phyloP scores from a whole-genome alignment of 2,888 invertebrate genomes.

The Chorisops tibialis region DNA sequence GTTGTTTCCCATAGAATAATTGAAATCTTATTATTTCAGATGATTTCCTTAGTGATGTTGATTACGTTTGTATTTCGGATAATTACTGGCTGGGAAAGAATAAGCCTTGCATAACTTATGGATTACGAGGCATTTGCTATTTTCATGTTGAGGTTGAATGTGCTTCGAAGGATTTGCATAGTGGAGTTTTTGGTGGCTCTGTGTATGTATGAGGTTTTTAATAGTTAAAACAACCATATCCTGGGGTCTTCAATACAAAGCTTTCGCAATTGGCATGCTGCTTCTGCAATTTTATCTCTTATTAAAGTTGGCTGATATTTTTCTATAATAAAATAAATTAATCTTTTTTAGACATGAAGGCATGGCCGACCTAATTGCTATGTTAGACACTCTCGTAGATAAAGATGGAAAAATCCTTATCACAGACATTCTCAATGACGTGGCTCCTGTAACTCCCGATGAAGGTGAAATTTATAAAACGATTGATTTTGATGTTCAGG shows the following conservation, averaged over 20 bases:
- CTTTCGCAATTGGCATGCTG: no score
- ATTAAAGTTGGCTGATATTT: no score
- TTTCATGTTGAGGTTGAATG: slow-evolving; percentile 86
- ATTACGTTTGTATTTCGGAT: slow-evolving; percentile 96
- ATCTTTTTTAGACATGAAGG: slow-evolving; percentile 70
- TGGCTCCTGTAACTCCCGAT: slow-evolving; percentile 62
- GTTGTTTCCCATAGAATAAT: not conserved
- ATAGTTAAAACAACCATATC: no score
- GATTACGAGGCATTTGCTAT: slow-evolving; percentile 89
- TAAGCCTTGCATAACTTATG: slow-evolving; percentile 96
- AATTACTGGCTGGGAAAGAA: slow-evolving; percentile 97
- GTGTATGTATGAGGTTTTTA: slow-evolving; percentile 70
- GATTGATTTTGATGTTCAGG: slow-evolving; percentile 82
- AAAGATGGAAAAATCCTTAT: slow-evolving; percentile 82
- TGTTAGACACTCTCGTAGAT: slow-evolving; percentile 81
- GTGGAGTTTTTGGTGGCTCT: slow-evolving; percentile 92
- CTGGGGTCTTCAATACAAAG: no score
- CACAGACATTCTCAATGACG: slow-evolving; percentile 78
- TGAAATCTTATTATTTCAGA: slow-evolving; percentile 26
- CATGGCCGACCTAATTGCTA: slow-evolving; percentile 84
- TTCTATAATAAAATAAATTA: no score
- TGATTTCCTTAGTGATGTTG: slow-evolving; percentile 78
- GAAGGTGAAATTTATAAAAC: slow-evolving; percentile 67
- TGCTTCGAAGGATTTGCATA: slow-evolving; percentile 89
- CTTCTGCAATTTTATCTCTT: no score